Percentiles rank a stretch among this genome's conserved stretches.
These are phyloP conservation scores for Xestobium rufovillosum DNA, from an alignment of 2,888 invertebrate genomes.

Conservation along the genomic window DNA sequence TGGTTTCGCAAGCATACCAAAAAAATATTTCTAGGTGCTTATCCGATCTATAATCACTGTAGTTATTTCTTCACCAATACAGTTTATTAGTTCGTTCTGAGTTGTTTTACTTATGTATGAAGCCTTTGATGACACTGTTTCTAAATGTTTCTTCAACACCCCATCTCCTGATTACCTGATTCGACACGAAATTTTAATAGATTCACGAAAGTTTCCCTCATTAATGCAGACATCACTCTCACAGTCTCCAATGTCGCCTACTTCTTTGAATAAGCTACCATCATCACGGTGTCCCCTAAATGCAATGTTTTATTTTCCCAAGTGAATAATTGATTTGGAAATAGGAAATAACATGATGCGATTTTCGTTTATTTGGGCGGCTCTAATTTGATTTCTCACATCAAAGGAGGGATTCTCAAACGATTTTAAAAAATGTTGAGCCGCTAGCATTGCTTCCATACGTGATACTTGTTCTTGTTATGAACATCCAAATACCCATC, in stretches of 20 bases:
- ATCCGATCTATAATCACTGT: conserved; percentile 18
- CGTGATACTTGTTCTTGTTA: too few species aligned
- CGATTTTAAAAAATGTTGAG: too few species aligned
- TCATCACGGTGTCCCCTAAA: conserved; percentile 3
- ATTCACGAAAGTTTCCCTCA: conserved; percentile 24
- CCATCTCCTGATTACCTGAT: conserved; percentile 25
- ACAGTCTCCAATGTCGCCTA: not conserved
- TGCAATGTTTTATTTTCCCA: not conserved
- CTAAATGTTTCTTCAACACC: conserved; percentile 23
- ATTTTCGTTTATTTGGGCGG: too few species aligned
- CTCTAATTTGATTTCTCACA: too few species aligned
- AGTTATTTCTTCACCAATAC: conserved; percentile 25
- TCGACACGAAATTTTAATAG: conserved; percentile 23
- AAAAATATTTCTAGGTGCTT: conserved; percentile 21
- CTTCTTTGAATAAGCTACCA: not conserved
- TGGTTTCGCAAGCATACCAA: conserved; percentile 30
- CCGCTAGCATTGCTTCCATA: too few species aligned
- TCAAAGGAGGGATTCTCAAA: too few species aligned
- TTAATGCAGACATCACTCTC: conserved; percentile 1
- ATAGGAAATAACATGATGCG: not conserved
- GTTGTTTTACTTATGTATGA: conserved; percentile 27
- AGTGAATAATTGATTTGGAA: not conserved
- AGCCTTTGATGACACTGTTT: conserved; percentile 21
- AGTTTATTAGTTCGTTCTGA: conserved; percentile 29
- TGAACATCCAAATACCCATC: too few species aligned